These are phyloP conservation scores for Poeciliopsis occidentalis DNA, from an alignment of 2,113 vertebrate species.

Conservation along the genomic window DNA sequence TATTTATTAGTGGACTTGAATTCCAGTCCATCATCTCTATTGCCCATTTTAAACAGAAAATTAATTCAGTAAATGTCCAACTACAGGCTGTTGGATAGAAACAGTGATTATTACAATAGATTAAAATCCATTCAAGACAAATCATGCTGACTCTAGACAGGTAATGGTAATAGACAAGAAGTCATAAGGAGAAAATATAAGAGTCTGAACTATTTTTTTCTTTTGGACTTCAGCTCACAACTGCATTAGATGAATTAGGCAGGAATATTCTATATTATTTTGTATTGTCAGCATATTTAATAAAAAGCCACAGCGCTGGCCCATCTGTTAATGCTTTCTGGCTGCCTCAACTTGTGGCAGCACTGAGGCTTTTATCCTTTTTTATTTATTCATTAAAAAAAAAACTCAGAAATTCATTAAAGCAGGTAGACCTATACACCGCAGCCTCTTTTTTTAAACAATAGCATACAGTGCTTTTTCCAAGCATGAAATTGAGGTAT, in stretches of 20 bases:
- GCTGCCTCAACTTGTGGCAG: no score
- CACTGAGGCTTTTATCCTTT: no score
- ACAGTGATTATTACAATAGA: constrained; percentile 26
- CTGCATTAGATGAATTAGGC: background rate
- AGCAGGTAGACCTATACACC: no score
- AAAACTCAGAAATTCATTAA: no score
- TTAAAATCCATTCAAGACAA: constrained; percentile 13
- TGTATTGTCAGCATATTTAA: background rate
- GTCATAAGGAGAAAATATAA: background rate
- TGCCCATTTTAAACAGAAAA: constrained; percentile 1
- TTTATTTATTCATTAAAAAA: no score
- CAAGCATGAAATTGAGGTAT: background rate
- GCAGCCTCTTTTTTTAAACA: no score
- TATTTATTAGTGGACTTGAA: no score
- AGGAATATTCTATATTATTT: background rate
- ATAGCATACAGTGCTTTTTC: background rate
- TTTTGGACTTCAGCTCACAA: background rate
- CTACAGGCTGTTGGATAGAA: constrained; percentile 31
- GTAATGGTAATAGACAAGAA: background rate
- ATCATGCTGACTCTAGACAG: constrained; percentile 3
- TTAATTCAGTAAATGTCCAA: constrained; percentile 1
- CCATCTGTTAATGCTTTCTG: background rate
- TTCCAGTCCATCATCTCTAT: no score
- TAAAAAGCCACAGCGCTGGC: background rate
- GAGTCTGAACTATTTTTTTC: background rate